Base-by-base conservation (phyloP, 2,113 vertebrate genomes). In the Neodontobutis hainanensis region DNA sequence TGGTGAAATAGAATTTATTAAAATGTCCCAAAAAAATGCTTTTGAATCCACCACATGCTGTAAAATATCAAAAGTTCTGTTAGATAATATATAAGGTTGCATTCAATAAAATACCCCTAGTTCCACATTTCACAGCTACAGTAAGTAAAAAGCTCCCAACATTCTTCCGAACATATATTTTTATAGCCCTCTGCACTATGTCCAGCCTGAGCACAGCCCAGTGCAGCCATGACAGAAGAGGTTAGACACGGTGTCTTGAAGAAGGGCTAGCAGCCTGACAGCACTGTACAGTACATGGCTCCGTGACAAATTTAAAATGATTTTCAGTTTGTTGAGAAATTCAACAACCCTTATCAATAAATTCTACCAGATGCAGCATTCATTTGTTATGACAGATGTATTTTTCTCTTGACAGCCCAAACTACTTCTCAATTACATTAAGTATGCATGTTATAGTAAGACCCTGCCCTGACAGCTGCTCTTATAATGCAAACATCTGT, bases 401-500 rank as follows among this genome's bases (percentile, higher is more conserved):
- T 70, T 81, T 87, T 87, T 84, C 64, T 65, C 73, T 83, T 84
- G 85, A 90, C 82, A 84, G 89, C 87, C 75, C 81, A 78, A 90
- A 80, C 79, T 84, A 85, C 84, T 73, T 87, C 80, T 88, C 83
- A 83, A 65, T 87, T 89, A 83, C 78, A 71, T 71, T 61, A 67
- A 79, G 64, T 75, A 62, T 78, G 66, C 64, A 77, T 78, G 74
- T 80, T 85, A 78, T 66, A 73, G 68, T 73, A 65, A 56, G 78
- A 60, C 61, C 59, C 62, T 15, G 72, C 53, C 76, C 71, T 80
- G 82, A 87, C 88, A 91, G 87, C 83, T 89, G 81, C 85, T 77
- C 73, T 85, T 81, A 82, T 91, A 88, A 90, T 77, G 70, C 79
- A 85, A 87, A 88, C 87, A 92, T 90, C 88, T 91, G 86, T 82